Base-by-base conservation (phyloP, 2,113 vertebrate species). In the Mustela nigripes region DNA sequence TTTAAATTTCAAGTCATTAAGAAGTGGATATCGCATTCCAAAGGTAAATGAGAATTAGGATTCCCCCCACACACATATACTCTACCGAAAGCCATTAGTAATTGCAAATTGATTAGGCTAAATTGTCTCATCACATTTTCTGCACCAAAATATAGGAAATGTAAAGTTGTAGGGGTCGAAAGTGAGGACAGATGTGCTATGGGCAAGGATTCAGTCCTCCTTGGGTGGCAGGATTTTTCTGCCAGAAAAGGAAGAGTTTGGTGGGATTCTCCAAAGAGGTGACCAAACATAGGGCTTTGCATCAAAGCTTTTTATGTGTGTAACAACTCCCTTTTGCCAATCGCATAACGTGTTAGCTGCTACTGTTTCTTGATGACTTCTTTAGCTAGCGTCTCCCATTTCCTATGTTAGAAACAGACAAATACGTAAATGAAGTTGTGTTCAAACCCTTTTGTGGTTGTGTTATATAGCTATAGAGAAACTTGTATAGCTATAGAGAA, bases 1-100 rank as follows among this genome's bases (percentile, higher is more conserved):
- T 36, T 65, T 73, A 81, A 97, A 56, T 89, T 83, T 28, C 71
- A 73, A 91, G 42, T 69, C 36, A 82, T 69, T 95, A 84, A 89
- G 96, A 98, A 98, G 74, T 89, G 91, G 9, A 31, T 58, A 56
- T 36, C 84, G n/a, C 91, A 63, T 89, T 80, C 71, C 74, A 0
- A 2, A 96, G 45, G 71, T 94, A 96, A 96, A 96, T 93, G 88
- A 98, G 90, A 97, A 95, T 93, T 90, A 91, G 89, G 76, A 89
- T 93, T 89, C 96, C 82, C 15, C 67, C 28, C 50, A 15, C 50
- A 56, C 53, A 16, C 50, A 15, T 16, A 10, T 0, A 7, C 81
- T 60, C 79, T 89, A 67, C 28, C 16, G 53, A 91, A 97, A 98
- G 82, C 91, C 78, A 73, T 92, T 74, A 94, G 84, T 97, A 93